Percentiles rank a stretch among this genome's conserved stretches.
Conservation (phyloP, 2,888 invertebrate species). For the Rhagium mordax region DNA sequence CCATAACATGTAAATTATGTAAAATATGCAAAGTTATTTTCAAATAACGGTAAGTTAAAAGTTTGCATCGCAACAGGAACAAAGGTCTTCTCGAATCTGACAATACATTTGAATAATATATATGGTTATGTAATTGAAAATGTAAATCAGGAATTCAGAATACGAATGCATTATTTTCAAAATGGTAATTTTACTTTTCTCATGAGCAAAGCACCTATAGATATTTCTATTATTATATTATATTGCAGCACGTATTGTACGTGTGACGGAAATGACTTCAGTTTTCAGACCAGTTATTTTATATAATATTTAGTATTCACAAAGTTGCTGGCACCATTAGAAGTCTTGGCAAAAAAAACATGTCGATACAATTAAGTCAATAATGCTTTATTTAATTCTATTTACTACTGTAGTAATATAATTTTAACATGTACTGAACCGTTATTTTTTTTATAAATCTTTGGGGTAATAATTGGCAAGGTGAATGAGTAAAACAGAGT, state of each 20-base stretch:
- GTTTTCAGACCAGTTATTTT: constrained; percentile 3
- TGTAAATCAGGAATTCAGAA: constrained; percentile 42
- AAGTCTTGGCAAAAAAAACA: too few species aligned
- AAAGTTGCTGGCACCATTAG: too few species aligned
- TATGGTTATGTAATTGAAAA: constrained; percentile 55
- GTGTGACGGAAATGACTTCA: neutral
- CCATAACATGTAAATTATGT: neutral
- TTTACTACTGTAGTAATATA: too few species aligned
- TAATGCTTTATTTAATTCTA: too few species aligned
- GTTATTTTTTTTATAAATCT: too few species aligned
- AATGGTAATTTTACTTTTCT: neutral
- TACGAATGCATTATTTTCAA: constrained; percentile 29
- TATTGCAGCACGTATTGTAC: neutral
- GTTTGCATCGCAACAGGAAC: constrained; percentile 43
- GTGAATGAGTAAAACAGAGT: too few species aligned
- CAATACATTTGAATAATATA: constrained; percentile 53
- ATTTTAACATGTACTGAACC: too few species aligned
- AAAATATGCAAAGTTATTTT: neutral
- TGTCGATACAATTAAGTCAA: too few species aligned
- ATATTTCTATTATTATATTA: constrained; percentile 12
- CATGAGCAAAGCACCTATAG: constrained; percentile 3
- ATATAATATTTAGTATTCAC: neutral
- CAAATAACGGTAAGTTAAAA: neutral
- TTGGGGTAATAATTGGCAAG: too few species aligned
- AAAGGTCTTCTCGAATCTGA: constrained; percentile 46